Evolutionary conservation across 2,113 vertebrate genomes (phyloP), one percentile per base, ranked within the genome.

Genomic region (Delphinapterus leucas): DNA sequence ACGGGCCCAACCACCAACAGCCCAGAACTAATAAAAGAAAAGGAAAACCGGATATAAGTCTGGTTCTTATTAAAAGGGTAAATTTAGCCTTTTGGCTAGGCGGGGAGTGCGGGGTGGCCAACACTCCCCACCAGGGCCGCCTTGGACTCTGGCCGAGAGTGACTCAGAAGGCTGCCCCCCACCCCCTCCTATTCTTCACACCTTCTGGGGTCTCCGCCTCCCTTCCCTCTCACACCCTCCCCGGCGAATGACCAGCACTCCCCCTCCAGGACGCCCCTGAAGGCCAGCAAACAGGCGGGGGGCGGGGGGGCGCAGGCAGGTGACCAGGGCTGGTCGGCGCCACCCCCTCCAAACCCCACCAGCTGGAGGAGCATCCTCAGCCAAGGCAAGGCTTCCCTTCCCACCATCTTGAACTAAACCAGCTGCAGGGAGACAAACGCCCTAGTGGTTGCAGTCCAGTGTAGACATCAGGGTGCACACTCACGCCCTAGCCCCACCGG

Each of bases 11-110:
- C 84, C 76, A 65, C 84, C 53, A 28, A 63, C 73, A 81, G 63
- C 93, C 93, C 96, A 93, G 85, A 89, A 93, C 92, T 96, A 97
- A 98, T 95, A 96, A 92, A 94, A 97, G 98, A 82, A 96, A 93
- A 95, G 97, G 94, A 96, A 91, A 94, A 90, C 93, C 65, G 88
- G 96, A 93, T 79, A 31, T 31, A 81, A 60, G 90, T 82, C 98
- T 98, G 97, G 87, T 97, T 96, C 97, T 89, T 93, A 93, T 93
- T 96, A 97, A 90, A 92, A 94, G 94, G 71, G 96, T 96, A 98
- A 97, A 97, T 97, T 97, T 97, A 96, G 97, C 84, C 91, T 74
- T 93, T 53, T 28, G 97, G 92, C 82, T 47, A 83, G 86, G 82
- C 70, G 10, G 68, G 25, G 80, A 73, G 53, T 4, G 49, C 49